Percentiles rank a stretch among this genome's conserved stretches.
Conservation (phyloP, 1,140 invertebrate species). For the Bombus polaris region DNA sequence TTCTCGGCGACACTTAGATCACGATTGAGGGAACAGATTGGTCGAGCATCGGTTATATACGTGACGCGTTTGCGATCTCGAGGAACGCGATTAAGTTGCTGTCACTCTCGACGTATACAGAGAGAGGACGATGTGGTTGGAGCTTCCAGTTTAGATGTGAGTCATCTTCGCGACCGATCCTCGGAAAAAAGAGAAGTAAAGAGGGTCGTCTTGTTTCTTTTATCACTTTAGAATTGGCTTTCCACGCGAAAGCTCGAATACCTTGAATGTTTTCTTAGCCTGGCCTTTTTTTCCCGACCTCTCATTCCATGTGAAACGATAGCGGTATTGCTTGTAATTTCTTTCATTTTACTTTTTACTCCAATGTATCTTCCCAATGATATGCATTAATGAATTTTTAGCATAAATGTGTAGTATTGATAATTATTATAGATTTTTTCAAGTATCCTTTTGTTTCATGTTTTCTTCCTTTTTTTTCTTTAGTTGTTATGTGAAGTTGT, state of each 20-base stretch:
- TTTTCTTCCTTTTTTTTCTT: not conserved
- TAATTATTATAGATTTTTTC: not conserved
- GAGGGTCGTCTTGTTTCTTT: conserved; percentile 7
- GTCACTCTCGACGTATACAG: conserved; percentile 64
- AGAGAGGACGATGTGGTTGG: conserved; percentile 55
- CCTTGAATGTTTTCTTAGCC: not conserved
- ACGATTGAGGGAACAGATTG: conserved; percentile 69
- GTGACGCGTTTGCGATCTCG: conserved; percentile 68
- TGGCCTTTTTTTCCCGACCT: not conserved
- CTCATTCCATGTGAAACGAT: not conserved
- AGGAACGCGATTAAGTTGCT: conserved; percentile 69
- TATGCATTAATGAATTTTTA: not conserved
- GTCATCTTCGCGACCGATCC: conserved; percentile 40
- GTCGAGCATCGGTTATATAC: conserved; percentile 76
- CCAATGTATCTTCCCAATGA: not conserved
- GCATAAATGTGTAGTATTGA: not conserved
- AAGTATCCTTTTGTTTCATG: not conserved
- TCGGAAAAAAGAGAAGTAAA: conserved; percentile 31
- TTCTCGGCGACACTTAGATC: conserved; percentile 60
- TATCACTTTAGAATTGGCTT: not conserved
- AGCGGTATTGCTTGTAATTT: conserved; percentile 26
- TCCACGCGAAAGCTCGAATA: conserved; percentile 5
- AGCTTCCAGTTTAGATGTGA: conserved; percentile 40
- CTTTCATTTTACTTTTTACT: too few species aligned
- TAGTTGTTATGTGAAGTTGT: not conserved